These are phyloP conservation scores for Cyclopterus lumpus DNA, from an alignment of 2,797 vertebrate genomes.

Conservation along the genomic window DNA sequence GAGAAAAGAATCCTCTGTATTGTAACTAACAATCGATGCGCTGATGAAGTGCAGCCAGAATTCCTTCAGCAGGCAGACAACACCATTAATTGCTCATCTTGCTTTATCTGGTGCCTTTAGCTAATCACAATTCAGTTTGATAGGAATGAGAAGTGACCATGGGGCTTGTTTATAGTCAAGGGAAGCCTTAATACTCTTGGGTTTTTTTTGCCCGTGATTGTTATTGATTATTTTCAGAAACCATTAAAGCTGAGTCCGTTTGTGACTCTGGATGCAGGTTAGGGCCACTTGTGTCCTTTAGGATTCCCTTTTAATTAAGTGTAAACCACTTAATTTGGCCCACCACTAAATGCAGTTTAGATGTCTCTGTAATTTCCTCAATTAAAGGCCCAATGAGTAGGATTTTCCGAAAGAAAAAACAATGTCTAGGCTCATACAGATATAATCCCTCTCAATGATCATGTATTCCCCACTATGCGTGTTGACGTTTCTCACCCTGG, in stretches of 20 bases:
- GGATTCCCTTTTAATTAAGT: slow-evolving; percentile 67
- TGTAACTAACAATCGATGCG: slow-evolving; percentile 45
- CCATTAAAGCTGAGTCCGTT: slow-evolving; percentile 60
- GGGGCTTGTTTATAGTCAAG: slow-evolving; percentile 46
- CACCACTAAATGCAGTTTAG: slow-evolving; percentile 18
- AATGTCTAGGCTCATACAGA: not conserved
- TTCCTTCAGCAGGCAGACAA: slow-evolving; percentile 43
- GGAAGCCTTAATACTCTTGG: slow-evolving; percentile 34
- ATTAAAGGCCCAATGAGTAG: not conserved
- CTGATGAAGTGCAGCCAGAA: slow-evolving; percentile 46
- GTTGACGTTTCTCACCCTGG: not conserved
- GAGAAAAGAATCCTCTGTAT: slow-evolving; percentile 8
- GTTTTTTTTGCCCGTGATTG: slow-evolving; percentile 60
- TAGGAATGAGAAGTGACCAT: slow-evolving; percentile 61
- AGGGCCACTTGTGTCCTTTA: slow-evolving; percentile 61
- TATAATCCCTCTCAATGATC: not conserved
- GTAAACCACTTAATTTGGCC: slow-evolving; percentile 34
- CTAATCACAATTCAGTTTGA: slow-evolving; percentile 68
- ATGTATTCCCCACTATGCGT: not conserved
- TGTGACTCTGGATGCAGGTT: slow-evolving; percentile 60
- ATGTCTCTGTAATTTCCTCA: slow-evolving; percentile 12
- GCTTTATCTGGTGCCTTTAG: slow-evolving; percentile 54
- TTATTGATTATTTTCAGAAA: slow-evolving; percentile 73
- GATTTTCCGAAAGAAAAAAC: not conserved
- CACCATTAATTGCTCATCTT: slow-evolving; percentile 64